Evolutionary conservation across 2,888 invertebrate species (phyloP).

Genomic region (Ganaspis brasiliensis): DNA sequence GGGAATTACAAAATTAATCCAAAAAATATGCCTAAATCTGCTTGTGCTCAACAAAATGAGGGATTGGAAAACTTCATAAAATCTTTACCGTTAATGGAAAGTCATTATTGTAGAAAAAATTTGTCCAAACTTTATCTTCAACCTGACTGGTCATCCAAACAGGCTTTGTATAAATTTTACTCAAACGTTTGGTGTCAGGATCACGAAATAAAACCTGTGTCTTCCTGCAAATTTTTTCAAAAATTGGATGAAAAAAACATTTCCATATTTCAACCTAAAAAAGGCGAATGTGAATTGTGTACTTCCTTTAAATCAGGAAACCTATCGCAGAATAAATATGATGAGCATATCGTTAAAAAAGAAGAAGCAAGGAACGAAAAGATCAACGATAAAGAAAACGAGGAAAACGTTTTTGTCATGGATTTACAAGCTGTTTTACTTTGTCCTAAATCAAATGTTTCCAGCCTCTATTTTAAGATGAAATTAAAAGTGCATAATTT

Average conservation of each 20-base stretch:
- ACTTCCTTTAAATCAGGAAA: background rate
- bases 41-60: background rate
- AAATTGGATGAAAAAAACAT: background rate
- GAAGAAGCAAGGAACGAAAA: slow-evolving; percentile 2
- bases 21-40: background rate
- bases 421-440: slow-evolving; percentile 5
- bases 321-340: background rate
- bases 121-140: background rate
- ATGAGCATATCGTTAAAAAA: background rate
- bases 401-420: background rate
- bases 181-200: background rate
- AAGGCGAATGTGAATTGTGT: slow-evolving; percentile 3
- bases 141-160: slow-evolving; percentile 9
- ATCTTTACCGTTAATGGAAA: slow-evolving; percentile 11
- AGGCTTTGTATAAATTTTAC: slow-evolving; percentile 5
- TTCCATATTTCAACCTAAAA: background rate
- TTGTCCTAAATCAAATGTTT: slow-evolving; percentile 14
- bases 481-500: slow-evolving; percentile 9
- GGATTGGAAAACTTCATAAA: background rate
- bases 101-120: slow-evolving; percentile 1
- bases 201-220: background rate
- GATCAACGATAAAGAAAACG: background rate
- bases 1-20: background rate
- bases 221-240: background rate
- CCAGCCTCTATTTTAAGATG: background rate